Base-by-base conservation (phyloP, 2,113 vertebrate species). In the Bagarius yarrelli region DNA sequence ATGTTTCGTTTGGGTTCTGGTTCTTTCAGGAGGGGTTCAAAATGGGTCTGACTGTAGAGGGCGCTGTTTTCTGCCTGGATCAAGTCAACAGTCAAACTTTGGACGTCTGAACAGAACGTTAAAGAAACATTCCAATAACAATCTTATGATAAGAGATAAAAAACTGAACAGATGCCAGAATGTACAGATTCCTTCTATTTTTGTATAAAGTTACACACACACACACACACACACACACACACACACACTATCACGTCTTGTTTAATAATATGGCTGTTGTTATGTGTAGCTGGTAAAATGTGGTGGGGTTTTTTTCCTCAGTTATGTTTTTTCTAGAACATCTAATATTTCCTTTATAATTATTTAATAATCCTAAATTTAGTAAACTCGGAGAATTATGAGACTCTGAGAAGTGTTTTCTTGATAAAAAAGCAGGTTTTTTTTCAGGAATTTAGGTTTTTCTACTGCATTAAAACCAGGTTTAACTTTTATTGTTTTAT, bases 11-110 rank as follows among this genome's bases (percentile, higher is more conserved):
- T 40, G 36, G 36, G 6, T 40, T 40, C 36, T 40, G 36, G 36
- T 40, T 40, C 36, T 79, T 91, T 27, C 90, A 96, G 95, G 95
- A 96, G 94, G 95, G 95, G 95, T 96, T 96, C 95, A 95, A 95
- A 95, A 95, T 96, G 95, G 95, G 95, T 96, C 90, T 96, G 89
- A 96, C 95, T 82, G 87, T 96, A 50, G 95, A 95, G 93, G 95
- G 94, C 87, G 93, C 94, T 18, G 92, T 94, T 5, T 96, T 96
- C 90, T 93, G 93, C 87, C 90, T 94, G 74, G 95, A 96, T 83
- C 94, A 93, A 11, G 85, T 94, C 87, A 94, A 96, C 87, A 94
- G 94, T 86, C 93, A 88, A 76, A 8, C 3, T 14, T 53, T 2
- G 9, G 2, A 8, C 9, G 52, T 64, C 25, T 63, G 4, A 84